These are phyloP conservation scores for Drosophila picticornis DNA, from an alignment of 2,888 invertebrate genomes.

Conservation along the genomic window DNA sequence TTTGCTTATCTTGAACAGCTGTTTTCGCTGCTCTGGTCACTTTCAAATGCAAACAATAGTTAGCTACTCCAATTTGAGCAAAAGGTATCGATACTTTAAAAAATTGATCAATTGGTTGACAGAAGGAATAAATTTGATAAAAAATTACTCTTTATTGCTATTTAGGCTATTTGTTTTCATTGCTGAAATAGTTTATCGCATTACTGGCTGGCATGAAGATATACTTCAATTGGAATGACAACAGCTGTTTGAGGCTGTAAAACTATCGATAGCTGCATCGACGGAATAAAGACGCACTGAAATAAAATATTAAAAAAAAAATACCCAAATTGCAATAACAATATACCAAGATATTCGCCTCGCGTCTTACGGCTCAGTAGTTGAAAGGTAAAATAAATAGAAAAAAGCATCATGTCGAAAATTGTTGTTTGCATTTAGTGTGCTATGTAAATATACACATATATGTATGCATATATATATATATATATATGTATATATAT, in stretches of 20 bases:
- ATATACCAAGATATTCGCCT: slow-evolving; percentile 23
- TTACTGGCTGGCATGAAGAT: background rate
- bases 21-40: slow-evolving; percentile 4
- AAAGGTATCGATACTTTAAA: slow-evolving; percentile 9
- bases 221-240: background rate
- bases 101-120: background rate
- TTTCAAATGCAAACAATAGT: slow-evolving; percentile 5
- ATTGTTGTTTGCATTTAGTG: slow-evolving; percentile 17
- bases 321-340: slow-evolving; percentile 29
- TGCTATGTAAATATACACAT: slow-evolving; percentile 23
- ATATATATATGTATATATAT: background rate
- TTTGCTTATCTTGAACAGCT: slow-evolving; percentile 29
- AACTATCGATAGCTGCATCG: slow-evolving; percentile 20
- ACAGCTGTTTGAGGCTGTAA: slow-evolving; percentile 11
- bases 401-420: slow-evolving; percentile 8
- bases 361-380: slow-evolving; percentile 23
- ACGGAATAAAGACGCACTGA: background rate
- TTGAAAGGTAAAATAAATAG: slow-evolving; percentile 15
- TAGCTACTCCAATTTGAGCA: background rate
- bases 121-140: background rate
- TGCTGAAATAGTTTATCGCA: background rate
- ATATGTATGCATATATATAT: background rate
- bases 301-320: slow-evolving; percentile 14
- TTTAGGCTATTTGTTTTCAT: background rate
- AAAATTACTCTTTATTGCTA: background rate